Percentiles rank a stretch among this genome's conserved stretches.
Evolutionary conservation across 2,888 invertebrate genomes (phyloP).

Genomic region (Drosophila parthenogenetica): DNA sequence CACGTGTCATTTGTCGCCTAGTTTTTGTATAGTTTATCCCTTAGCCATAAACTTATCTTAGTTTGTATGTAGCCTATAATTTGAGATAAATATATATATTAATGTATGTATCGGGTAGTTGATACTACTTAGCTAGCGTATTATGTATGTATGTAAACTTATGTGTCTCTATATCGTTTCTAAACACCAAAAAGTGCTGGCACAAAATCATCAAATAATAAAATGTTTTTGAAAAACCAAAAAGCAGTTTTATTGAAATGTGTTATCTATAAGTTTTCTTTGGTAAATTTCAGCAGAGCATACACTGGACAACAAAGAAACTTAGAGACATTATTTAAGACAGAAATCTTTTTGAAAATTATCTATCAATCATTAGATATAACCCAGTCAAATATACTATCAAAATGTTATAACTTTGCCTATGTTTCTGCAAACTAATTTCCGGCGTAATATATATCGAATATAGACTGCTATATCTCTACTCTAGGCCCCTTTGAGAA

Average conservation of each 20-base stretch:
- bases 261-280: no score
- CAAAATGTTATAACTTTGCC: no score
- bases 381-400: neutral
- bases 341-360: no score
- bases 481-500: neutral
- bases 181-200: conserved; percentile 84
- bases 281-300: neutral
- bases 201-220: conserved; percentile 75
- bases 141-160: conserved; percentile 56
- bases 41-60: conserved; percentile 52
- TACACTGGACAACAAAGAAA: neutral
- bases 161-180: conserved; percentile 73
- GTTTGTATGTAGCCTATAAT: conserved; percentile 42
- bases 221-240: conserved; percentile 72
- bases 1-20: conserved; percentile 62
- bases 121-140: conserved; percentile 50
- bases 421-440: neutral
- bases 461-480: neutral
- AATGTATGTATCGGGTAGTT: conserved; percentile 38
- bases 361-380: neutral
- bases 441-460: no score
- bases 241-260: neutral
- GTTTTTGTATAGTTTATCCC: conserved; percentile 54
- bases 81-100: conserved; percentile 19
- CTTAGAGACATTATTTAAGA: no score